Base-by-base conservation (phyloP, 2,888 invertebrate species). In the Salticus scenicus region DNA sequence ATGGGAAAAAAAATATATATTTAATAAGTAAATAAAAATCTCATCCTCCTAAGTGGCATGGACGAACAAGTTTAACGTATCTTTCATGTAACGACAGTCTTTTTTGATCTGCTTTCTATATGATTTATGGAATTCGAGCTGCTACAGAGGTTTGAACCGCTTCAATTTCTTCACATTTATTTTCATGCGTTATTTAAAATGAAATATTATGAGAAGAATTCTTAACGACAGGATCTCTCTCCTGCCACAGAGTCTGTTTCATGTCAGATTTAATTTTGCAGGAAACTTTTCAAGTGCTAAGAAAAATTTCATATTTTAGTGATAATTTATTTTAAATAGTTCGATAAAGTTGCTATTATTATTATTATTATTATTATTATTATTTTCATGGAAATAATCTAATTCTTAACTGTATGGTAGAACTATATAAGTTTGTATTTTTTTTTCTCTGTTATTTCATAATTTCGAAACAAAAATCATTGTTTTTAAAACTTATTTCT, bases 61-160 rank as follows among this genome's bases (percentile, higher is more conserved):
- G 57, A 57, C 24, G 57, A 57, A 57, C 57, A 57, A 24, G 24
- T 57, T 24, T 20, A 57, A 24, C 57, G 57, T 57, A 57, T 57
- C 24, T 57, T 57, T 57, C 57, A 57, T 57, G 57, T 57, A 24
- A 57, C 57, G 57, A 2, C 2, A 17, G 10, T 4, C 57, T 57
- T 17, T 57, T 24, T 12, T 57, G 57, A 20, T 57, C 24, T 24
- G 24, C 57, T 57, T 57, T 57, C 57, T 24, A 5, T 24, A 5
- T 57, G 57, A 57, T 57, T 20, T 20, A 57, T 57, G 57, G 24
- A 1, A 57, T 12, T 20, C 24, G 57, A 12, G 24, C 4, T 20
- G 24, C 1, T 57, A 57, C 4, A 24, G 12, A 57, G 57, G 24
- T 47, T 47, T 47, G 42, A 47, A 17, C 7, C 42, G 42, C 42